Conservation (phyloP, 1,140 invertebrate species). For the Bombyx mori region DNA sequence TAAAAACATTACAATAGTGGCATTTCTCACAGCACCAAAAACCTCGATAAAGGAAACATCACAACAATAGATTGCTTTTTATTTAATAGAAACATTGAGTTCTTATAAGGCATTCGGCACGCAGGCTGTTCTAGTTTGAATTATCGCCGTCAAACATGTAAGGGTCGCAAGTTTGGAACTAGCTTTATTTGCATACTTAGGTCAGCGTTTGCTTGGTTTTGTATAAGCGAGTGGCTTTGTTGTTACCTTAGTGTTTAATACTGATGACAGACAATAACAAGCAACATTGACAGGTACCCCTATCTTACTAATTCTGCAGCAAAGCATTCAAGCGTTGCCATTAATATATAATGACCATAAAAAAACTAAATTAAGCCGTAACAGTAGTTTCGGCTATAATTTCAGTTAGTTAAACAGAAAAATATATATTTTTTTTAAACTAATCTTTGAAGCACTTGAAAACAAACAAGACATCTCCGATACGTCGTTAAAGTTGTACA, state of each 20-base stretch:
- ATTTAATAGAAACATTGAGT: slow-evolving; percentile 22
- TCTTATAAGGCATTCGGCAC: slow-evolving; percentile 34
- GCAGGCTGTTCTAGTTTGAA: slow-evolving; percentile 24
- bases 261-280: no score
- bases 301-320: no score
- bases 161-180: slow-evolving; percentile 23
- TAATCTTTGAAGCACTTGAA: no score
- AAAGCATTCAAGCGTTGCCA: no score
- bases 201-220: not conserved
- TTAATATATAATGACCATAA: no score
- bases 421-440: no score
- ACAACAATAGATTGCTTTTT: not conserved
- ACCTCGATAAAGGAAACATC: not conserved
- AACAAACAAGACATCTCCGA: no score
- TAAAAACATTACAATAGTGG: no score
- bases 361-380: no score
- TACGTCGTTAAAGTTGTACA: no score
- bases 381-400: no score
- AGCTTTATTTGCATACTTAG: slow-evolving; percentile 34
- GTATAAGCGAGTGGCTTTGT: slow-evolving; percentile 8
- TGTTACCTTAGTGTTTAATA: not conserved
- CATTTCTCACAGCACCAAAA: not conserved
- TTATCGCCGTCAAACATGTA: slow-evolving; percentile 37
- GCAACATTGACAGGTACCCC: not conserved
- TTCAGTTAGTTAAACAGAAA: no score